Conservation (phyloP, 2,113 vertebrate species). For the Syngnathus typhle region DNA sequence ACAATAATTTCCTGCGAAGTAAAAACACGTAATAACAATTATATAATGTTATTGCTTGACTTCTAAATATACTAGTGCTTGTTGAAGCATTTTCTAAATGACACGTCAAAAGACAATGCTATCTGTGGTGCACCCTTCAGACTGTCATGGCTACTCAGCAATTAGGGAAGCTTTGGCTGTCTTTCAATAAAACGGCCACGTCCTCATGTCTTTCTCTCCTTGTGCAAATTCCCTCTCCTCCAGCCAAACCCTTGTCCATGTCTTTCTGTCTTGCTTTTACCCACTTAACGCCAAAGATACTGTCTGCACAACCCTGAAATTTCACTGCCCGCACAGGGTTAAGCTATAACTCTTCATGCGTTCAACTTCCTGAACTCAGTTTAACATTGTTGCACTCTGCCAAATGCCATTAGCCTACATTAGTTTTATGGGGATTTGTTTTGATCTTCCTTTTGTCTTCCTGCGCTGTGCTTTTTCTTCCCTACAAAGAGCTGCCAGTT, state of each 20-base stretch:
- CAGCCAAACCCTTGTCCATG: constrained; percentile 26
- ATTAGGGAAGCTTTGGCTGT: constrained; percentile 47
- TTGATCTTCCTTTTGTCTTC: constrained; percentile 25
- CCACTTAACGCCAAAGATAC: constrained; percentile 20
- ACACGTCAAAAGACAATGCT: constrained; percentile 28
- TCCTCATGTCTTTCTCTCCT: constrained; percentile 29
- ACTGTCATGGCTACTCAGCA: constrained; percentile 35
- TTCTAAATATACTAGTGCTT: constrained; percentile 10
- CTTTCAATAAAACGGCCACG: constrained; percentile 26
- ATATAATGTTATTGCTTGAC: background rate
- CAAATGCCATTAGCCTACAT: constrained; percentile 45
- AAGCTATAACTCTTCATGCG: constrained; percentile 24
- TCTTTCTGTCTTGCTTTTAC: constrained; percentile 20
- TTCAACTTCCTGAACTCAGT: constrained; percentile 44
- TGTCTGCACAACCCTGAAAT: constrained; percentile 17
- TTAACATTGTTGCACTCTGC: constrained; percentile 39
- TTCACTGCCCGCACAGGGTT: constrained; percentile 18
- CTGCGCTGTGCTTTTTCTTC: constrained; percentile 10
- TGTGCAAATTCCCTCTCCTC: constrained; percentile 14
- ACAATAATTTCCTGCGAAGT: no score
- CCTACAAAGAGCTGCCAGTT: constrained; percentile 25
- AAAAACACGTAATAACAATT: no score
- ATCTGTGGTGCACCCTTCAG: constrained; percentile 50
- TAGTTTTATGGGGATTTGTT: constrained; percentile 18
- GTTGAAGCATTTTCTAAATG: constrained; percentile 15